Conservation (phyloP, 2,888 invertebrate genomes). For the Fragum whitleyi region DNA sequence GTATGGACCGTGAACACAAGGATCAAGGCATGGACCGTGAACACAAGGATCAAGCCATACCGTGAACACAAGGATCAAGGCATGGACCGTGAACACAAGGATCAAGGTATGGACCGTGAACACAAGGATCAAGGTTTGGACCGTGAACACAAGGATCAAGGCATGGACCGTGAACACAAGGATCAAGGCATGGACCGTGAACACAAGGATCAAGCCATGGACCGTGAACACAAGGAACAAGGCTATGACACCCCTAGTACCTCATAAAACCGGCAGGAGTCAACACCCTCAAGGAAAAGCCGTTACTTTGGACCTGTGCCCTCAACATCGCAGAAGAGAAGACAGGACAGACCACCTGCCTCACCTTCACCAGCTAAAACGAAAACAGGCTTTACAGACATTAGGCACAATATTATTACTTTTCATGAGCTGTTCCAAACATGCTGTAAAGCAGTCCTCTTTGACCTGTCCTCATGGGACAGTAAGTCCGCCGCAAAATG, state of each 20-base stretch:
- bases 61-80: neutral
- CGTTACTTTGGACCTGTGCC: neutral
- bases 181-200: neutral
- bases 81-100: neutral
- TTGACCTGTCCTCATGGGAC: neutral
- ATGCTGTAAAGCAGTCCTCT: slow-evolving; percentile 1
- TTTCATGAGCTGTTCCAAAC: neutral
- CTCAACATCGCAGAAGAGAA: neutral
- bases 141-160: neutral
- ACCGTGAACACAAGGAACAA: neutral
- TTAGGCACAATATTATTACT: neutral
- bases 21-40: neutral
- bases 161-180: neutral
- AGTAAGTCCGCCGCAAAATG: neutral
- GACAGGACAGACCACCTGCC: neutral
- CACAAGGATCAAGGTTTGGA: neutral
- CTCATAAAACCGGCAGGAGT: neutral
- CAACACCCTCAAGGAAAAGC: neutral
- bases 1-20: neutral
- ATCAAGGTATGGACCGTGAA: neutral
- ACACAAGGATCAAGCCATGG: neutral
- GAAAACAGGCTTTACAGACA: slow-evolving; percentile 2
- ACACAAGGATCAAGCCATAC: neutral
- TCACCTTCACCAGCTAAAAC: neutral
- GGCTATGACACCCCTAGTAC: neutral